phyloP scores from a whole-genome alignment of 30 jellyfish, hydroid and myxozoan genomes.

The Turritopsis dohrnii region DNA sequence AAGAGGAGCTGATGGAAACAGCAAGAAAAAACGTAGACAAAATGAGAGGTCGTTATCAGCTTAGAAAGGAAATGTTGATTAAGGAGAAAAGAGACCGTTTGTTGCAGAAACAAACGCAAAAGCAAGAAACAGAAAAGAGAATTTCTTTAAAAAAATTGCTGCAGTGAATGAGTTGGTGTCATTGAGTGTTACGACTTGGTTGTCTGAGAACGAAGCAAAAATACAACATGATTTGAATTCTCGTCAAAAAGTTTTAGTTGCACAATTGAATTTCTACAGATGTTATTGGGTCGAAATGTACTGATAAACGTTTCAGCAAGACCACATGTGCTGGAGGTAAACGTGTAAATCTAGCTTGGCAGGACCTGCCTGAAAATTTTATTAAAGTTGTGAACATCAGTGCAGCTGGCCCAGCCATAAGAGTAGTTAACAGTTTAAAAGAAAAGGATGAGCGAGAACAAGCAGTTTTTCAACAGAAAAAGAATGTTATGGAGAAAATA shows the following conservation, averaged over 20 bases:
- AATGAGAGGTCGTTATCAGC: not conserved
- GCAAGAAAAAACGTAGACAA: not conserved
- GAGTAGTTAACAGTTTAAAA: not conserved
- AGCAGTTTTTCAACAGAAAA: not conserved
- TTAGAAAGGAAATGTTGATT: too few species aligned
- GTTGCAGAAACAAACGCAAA: too few species aligned
- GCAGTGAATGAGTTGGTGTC: too few species aligned
- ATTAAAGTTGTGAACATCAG: not conserved
- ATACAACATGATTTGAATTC: not conserved
- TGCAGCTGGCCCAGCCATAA: fast-evolving
- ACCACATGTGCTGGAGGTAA: not conserved
- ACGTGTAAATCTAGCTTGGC: not conserved
- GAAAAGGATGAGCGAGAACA: not conserved
- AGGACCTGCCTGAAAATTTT: conserved; percentile 11
- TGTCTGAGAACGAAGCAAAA: too few species aligned
- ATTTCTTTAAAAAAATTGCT: too few species aligned
- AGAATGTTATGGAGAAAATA: not conserved
- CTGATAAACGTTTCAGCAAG: not conserved
- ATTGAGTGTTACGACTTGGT: too few species aligned
- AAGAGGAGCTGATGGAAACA: not conserved
- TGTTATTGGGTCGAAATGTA: not conserved
- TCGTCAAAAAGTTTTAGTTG: not conserved
- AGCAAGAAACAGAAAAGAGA: too few species aligned
- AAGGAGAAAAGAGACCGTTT: too few species aligned
- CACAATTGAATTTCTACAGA: not conserved